phyloP scores from a whole-genome alignment of 2,113 vertebrate genomes.

The Cochlearius cochlearius region DNA sequence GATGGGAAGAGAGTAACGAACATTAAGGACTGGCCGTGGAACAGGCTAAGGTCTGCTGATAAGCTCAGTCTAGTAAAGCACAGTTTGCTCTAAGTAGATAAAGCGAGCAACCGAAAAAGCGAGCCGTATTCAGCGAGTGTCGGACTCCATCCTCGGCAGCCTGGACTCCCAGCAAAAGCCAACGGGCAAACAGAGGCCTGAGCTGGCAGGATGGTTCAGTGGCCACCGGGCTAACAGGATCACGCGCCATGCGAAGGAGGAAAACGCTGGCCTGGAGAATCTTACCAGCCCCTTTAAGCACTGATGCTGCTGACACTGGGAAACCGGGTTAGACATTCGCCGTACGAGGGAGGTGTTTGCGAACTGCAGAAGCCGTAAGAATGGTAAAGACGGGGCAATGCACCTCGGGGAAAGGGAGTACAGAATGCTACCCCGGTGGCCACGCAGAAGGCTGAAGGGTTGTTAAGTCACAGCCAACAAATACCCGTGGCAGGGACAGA shows the following conservation, averaged over 20 bases:
- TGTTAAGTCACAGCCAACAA: background rate
- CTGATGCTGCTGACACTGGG: background rate
- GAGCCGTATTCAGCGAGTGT: accelerated
- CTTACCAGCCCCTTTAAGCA: background rate
- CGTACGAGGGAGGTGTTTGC: accelerated
- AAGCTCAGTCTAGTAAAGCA: background rate
- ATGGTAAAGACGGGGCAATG: background rate
- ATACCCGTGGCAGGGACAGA: background rate
- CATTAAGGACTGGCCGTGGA: background rate
- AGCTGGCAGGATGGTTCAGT: background rate
- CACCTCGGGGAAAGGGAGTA: accelerated
- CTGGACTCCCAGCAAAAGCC: background rate
- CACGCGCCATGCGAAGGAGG: accelerated
- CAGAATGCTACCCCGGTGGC: background rate
- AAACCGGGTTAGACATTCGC: background rate
- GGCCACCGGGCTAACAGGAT: background rate
- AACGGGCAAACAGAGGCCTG: background rate
- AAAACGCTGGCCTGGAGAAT: background rate
- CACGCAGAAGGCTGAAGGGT: background rate
- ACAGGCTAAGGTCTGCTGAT: background rate
- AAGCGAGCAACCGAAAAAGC: background rate
- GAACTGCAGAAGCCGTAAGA: background rate
- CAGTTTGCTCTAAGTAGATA: background rate
- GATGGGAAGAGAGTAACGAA: background rate
- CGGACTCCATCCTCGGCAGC: background rate